A percentile compares a stretch with the other conserved stretches of the same genome.
phyloP scores from a whole-genome alignment of 2,888 invertebrate species.

The Dorcus hopei region DNA sequence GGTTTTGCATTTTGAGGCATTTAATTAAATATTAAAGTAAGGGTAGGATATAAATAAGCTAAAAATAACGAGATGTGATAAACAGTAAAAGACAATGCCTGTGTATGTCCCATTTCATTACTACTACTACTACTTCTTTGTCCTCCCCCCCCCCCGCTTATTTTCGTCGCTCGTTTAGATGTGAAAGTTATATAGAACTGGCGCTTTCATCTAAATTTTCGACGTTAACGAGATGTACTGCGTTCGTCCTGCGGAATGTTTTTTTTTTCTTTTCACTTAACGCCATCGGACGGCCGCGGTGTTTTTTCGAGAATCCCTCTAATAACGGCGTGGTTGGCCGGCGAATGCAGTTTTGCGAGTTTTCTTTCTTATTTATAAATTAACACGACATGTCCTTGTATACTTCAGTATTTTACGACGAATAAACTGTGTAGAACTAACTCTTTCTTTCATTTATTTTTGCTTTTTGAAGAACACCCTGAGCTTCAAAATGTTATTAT shows the following conservation, averaged over 20 bases:
- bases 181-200: slow-evolving; percentile 50
- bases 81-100: slow-evolving; percentile 28
- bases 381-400: not conserved
- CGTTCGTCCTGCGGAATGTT: slow-evolving; percentile 22
- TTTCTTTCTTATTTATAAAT: no score
- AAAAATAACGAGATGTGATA: slow-evolving; percentile 34
- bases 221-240: slow-evolving; percentile 4
- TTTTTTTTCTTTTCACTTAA: not conserved
- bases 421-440: slow-evolving; percentile 25
- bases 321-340: no score
- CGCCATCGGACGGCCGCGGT: no score
- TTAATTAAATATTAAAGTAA: slow-evolving; percentile 14
- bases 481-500: slow-evolving; percentile 49
- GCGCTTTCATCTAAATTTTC: slow-evolving; percentile 30
- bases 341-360: no score
- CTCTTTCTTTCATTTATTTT: slow-evolving; percentile 29
- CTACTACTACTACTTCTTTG: no score
- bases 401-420: not conserved
- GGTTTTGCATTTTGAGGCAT: slow-evolving; percentile 31
- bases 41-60: slow-evolving; percentile 14
- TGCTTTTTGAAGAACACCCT: slow-evolving; percentile 38
- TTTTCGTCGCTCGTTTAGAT: slow-evolving; percentile 4
- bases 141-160: not conserved
- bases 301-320: no score
- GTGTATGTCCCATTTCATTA: not conserved